A percentile compares a stretch with the other conserved stretches of the same genome.
Conservation (phyloP, 1,140 invertebrate species). For the Hyles euphorbiae region DNA sequence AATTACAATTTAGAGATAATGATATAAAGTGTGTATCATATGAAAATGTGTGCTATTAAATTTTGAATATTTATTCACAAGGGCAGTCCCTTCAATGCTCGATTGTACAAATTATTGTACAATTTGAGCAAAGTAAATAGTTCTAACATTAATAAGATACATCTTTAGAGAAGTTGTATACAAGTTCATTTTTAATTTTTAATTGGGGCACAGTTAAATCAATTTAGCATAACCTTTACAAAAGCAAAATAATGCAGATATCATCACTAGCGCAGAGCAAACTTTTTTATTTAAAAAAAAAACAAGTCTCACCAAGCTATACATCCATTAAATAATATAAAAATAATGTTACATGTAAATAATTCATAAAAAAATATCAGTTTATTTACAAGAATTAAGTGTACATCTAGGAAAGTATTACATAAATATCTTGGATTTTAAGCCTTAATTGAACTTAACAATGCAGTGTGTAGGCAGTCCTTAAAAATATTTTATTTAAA, state of each 20-base stretch:
- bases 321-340: slow-evolving; percentile 55
- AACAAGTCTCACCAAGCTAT: slow-evolving; percentile 55
- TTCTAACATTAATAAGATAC: background rate
- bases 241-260: slow-evolving; percentile 1
- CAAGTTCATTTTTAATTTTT: slow-evolving; percentile 5
- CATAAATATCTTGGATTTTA: too few relatives aligned
- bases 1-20: slow-evolving; percentile 6
- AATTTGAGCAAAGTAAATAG: slow-evolving; percentile 4
- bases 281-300: slow-evolving; percentile 43
- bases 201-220: slow-evolving; percentile 5
- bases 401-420: too few relatives aligned
- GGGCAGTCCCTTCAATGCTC: too few relatives aligned
- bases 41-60: slow-evolving; percentile 1
- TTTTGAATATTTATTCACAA: too few relatives aligned
- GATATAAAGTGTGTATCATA: background rate
- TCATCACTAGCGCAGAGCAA: slow-evolving; percentile 26
- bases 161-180: too few relatives aligned
- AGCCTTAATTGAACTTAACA: too few relatives aligned
- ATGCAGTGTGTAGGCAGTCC: too few relatives aligned
- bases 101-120: too few relatives aligned
- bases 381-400: slow-evolving; percentile 51
- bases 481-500: too few relatives aligned
- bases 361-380: slow-evolving; percentile 56
- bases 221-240: background rate
- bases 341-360: slow-evolving; percentile 61